phyloP scores from a whole-genome alignment of 2,113 vertebrate species.

The Mirounga angustirostris region DNA sequence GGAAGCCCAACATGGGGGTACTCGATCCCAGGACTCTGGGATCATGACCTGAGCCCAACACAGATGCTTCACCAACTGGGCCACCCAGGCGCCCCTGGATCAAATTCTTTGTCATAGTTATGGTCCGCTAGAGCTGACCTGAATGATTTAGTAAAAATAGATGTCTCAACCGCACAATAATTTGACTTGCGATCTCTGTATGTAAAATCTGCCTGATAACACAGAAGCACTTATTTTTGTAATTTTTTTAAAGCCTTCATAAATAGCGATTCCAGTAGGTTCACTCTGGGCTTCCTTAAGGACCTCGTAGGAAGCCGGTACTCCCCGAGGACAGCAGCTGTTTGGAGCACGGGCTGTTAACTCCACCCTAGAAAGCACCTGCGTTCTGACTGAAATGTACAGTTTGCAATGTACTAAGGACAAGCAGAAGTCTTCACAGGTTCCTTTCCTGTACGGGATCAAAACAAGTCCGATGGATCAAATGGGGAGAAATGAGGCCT shows the following conservation, averaged over 20 bases:
- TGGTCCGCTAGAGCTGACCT: not conserved
- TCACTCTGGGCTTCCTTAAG: not conserved
- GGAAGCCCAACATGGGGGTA: too few species aligned
- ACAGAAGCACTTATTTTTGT: not conserved
- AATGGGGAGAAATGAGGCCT: not conserved
- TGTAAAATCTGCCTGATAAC: not conserved
- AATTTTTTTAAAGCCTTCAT: not conserved
- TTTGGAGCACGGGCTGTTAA: not conserved
- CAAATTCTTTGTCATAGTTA: not conserved
- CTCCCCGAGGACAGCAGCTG: not conserved
- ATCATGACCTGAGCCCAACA: not conserved
- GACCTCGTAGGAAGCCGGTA: not conserved
- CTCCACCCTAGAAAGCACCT: not conserved
- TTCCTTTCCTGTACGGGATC: not conserved
- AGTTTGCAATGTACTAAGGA: not conserved
- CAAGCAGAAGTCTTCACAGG: slow-evolving; percentile 7
- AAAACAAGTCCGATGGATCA: not conserved
- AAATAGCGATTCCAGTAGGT: not conserved
- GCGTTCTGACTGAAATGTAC: not conserved
- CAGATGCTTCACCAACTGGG: not conserved
- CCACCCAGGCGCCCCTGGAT: not conserved
- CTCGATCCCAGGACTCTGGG: too few species aligned
- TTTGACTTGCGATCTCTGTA: not conserved
- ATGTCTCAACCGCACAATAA: not conserved
- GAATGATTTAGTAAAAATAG: not conserved